A percentile compares a stretch with the other conserved stretches of the same genome.
Conservation (phyloP, 1,140 invertebrate species). For the Trichonephila clavata region DNA sequence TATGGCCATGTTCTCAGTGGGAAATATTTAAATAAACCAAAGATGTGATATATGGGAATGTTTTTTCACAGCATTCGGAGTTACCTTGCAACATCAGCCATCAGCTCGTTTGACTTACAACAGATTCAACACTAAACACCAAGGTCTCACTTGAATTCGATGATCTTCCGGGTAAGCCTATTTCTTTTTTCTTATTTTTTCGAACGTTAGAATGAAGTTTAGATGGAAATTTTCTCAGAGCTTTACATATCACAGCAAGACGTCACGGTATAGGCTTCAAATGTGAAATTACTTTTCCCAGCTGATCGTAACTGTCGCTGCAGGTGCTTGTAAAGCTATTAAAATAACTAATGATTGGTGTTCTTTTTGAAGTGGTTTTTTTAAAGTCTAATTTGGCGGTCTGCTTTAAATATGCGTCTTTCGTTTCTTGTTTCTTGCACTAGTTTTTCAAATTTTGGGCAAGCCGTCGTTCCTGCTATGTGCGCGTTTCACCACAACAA, state of each 20-base stretch:
- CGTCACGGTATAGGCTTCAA: not conserved
- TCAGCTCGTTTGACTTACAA: too few species aligned
- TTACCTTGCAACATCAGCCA: conserved; percentile 7
- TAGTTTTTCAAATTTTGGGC: too few species aligned
- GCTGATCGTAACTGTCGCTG: not conserved
- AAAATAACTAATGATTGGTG: conserved; percentile 9
- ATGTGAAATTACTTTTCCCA: conserved; percentile 11
- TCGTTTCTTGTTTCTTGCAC: too few species aligned
- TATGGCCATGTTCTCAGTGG: conserved; percentile 20
- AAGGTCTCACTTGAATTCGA: not conserved
- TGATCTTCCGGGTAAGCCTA: not conserved
- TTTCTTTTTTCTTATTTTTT: not conserved
- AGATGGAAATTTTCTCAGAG: not conserved
- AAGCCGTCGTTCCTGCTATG: too few species aligned
- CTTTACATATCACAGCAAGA: not conserved
- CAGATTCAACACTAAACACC: not conserved
- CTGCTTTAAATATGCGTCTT: not conserved
- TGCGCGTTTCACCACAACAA: too few species aligned
- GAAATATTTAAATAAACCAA: conserved; percentile 11
- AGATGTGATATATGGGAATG: not conserved
- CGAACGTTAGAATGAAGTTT: not conserved
- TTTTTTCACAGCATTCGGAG: not conserved
- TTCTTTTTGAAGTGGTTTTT: not conserved
- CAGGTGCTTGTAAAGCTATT: not conserved
- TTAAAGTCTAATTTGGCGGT: not conserved